Conservation (phyloP, 2,113 vertebrate genomes). For the Ondatra zibethicus region DNA sequence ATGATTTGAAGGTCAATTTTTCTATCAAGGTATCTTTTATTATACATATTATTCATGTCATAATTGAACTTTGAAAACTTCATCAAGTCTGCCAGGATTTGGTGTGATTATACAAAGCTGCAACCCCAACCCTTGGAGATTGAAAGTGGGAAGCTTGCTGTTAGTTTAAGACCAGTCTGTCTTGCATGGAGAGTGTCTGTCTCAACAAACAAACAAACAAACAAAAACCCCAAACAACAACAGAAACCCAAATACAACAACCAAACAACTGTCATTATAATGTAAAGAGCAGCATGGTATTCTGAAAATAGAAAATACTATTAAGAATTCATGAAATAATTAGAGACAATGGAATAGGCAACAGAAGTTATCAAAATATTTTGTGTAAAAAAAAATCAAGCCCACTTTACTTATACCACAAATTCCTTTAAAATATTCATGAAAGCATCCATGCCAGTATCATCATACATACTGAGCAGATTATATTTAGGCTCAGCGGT, state of each 20-base stretch:
- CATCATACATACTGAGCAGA: not conserved
- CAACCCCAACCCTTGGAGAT: not conserved
- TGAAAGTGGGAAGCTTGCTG: too few species aligned
- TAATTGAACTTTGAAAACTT: not conserved
- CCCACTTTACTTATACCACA: not conserved
- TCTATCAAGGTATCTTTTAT: not conserved
- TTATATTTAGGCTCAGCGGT: not conserved
- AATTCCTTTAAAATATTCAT: not conserved
- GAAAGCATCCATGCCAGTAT: not conserved
- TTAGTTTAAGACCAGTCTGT: not conserved
- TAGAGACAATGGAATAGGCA: not conserved
- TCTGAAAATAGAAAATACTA: constrained; percentile 14
- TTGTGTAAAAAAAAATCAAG: not conserved
- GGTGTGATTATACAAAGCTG: not conserved
- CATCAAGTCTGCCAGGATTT: not conserved
- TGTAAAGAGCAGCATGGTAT: not conserved
- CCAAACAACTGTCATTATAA: not conserved
- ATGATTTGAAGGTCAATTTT: not conserved
- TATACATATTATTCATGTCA: not conserved
- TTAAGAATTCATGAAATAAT: not conserved
- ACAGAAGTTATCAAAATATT: not conserved
- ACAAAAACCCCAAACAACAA: not conserved
- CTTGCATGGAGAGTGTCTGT: not conserved
- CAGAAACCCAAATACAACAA: not conserved
- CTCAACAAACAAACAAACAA: not conserved